A percentile compares a stretch with the other conserved stretches of the same genome.
These are phyloP conservation scores for Cynopterus brachyotis DNA, from an alignment of 2,113 vertebrate species.

Conservation along the genomic window DNA sequence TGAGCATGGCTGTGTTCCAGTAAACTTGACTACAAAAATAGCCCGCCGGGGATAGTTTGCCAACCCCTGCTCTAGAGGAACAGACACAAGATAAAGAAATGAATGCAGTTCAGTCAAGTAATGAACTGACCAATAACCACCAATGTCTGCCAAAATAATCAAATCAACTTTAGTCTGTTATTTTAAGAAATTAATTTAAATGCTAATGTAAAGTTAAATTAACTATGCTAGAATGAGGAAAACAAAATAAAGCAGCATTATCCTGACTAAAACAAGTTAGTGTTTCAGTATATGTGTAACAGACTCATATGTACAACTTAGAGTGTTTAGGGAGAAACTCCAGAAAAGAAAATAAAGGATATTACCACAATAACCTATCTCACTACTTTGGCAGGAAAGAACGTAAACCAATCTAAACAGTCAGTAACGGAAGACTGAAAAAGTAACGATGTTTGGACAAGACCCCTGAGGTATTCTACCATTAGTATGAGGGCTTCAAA, in stretches of 20 bases:
- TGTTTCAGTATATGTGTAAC: background rate
- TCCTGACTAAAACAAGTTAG: background rate
- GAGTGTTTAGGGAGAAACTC: background rate
- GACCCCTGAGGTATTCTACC: slow-evolving; percentile 25
- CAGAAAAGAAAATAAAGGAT: slow-evolving; percentile 35
- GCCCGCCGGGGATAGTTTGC: background rate
- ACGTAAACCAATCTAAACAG: slow-evolving; percentile 54
- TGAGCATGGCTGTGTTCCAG: background rate
- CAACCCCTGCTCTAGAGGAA: background rate
- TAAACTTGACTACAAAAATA: background rate
- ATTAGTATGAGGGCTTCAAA: background rate
- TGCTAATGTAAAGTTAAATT: slow-evolving; percentile 13
- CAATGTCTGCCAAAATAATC: background rate
- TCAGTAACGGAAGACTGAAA: slow-evolving; percentile 47
- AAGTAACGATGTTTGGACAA: slow-evolving; percentile 50
- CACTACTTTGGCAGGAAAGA: background rate
- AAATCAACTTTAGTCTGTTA: background rate
- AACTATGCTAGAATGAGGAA: background rate
- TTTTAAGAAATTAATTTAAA: slow-evolving; percentile 47
- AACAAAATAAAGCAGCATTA: background rate
- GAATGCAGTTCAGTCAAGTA: background rate
- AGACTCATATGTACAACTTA: background rate
- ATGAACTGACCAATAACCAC: background rate
- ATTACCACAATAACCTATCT: background rate
- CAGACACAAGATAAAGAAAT: background rate